Evolutionary conservation across 2,888 invertebrate species (phyloP).

Genomic region (Andrena trimmerana): DNA sequence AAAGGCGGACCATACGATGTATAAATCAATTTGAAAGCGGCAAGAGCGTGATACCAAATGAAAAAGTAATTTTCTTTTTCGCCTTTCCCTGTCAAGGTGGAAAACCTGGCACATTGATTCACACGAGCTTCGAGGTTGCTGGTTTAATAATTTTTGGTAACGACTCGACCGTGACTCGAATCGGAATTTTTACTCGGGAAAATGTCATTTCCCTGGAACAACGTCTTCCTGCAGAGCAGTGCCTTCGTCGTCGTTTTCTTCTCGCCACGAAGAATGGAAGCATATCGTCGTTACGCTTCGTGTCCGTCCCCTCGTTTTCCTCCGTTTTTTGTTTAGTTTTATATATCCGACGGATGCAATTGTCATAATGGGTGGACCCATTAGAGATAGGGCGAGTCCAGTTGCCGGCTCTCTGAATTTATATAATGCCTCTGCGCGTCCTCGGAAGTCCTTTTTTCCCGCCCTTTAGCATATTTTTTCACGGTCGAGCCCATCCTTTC

Average conservation of each 20-base stretch:
- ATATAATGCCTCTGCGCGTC: conserved; percentile 73
- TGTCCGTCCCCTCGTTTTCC: conserved; percentile 46
- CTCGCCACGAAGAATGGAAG: neutral
- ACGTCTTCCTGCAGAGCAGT: neutral
- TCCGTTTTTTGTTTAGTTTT: conserved; percentile 62
- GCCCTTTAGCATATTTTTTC: conserved; percentile 64
- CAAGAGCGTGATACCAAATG: conserved; percentile 1
- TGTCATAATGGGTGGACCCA: conserved; percentile 77
- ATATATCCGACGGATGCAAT: conserved; percentile 73
- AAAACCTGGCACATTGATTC: conserved; percentile 22
- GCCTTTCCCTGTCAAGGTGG: neutral
- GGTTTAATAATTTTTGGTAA: neutral
- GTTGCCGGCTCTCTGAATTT: conserved; percentile 69
- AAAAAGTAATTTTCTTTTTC: conserved; percentile 20
- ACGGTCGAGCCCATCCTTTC: conserved; percentile 54
- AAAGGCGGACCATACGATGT: conserved; percentile 2
- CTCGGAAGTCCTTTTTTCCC: conserved; percentile 51
- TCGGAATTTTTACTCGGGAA: neutral
- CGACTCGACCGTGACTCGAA: neutral
- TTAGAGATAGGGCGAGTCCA: conserved; percentile 60
- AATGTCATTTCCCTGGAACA: neutral
- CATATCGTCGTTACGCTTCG: conserved; percentile 33
- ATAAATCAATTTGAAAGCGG: conserved; percentile 19
- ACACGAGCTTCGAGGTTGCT: neutral
- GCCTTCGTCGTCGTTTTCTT: conserved; percentile 15